Evolutionary conservation across 2,888 invertebrate species (phyloP).

Genomic region (Clistopyga incitator): DNA sequence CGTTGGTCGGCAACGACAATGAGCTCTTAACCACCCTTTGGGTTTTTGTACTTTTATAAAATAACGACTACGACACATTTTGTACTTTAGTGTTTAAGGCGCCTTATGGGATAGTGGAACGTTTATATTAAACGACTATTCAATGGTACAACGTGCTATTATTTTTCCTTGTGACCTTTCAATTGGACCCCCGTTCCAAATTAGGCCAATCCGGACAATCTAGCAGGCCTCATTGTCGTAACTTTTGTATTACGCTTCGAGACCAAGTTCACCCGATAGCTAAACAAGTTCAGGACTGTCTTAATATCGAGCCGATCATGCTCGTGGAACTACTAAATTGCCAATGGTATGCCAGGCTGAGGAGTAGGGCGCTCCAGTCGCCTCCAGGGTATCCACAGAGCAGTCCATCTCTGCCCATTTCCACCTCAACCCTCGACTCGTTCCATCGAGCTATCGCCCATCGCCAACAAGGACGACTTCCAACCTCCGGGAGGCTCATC

Average conservation of each 20-base stretch:
- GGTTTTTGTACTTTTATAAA: conserved; percentile 15
- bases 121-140: conserved; percentile 60
- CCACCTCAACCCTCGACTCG: conserved; percentile 78
- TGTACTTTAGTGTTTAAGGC: conserved; percentile 13
- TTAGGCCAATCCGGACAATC: no score
- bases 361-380: conserved; percentile 62
- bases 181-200: not conserved
- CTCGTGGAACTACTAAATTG: conserved; percentile 83
- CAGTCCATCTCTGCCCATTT: conserved; percentile 4
- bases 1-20: conserved; percentile 28
- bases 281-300: conserved; percentile 78
- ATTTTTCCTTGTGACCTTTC: conserved; percentile 19
- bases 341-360: conserved; percentile 75
- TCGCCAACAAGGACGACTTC: conserved; percentile 80
- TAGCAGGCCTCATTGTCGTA: no score
- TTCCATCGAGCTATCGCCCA: conserved; percentile 76
- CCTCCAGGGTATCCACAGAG: conserved; percentile 46
- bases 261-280: conserved; percentile 72
- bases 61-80: conserved; percentile 21
- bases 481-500: conserved; percentile 77
- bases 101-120: conserved; percentile 1
- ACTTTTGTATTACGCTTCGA: conserved; percentile 59
- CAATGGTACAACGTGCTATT: not conserved
- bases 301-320: conserved; percentile 82
- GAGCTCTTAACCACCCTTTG: conserved; percentile 6